Evolutionary conservation across 2,888 invertebrate species (phyloP).

Genomic region (Agrotis ipsilon): DNA sequence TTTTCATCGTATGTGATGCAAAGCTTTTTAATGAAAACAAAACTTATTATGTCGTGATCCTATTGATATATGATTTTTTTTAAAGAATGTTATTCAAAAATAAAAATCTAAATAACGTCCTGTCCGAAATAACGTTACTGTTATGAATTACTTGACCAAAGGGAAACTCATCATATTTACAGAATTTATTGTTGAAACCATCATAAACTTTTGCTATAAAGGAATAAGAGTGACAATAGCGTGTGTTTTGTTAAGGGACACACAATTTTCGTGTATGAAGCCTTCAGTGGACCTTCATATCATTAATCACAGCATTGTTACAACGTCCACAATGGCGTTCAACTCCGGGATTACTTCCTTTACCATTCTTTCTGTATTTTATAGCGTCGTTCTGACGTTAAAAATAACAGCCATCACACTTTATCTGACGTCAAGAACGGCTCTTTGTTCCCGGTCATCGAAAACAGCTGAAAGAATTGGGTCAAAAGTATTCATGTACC

Average conservation of each 20-base stretch:
- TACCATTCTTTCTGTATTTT: conserved; percentile 64
- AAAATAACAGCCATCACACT: conserved; percentile 67
- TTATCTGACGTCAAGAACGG: conserved; percentile 57
- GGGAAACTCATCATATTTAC: conserved; percentile 33
- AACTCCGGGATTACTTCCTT: conserved; percentile 64
- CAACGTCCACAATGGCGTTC: conserved; percentile 67
- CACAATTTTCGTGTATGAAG: conserved; percentile 53
- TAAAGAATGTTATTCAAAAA: conserved; percentile 7
- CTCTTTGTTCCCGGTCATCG: conserved; percentile 68
- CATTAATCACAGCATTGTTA: conserved; percentile 77
- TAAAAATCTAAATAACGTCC: conserved; percentile 14
- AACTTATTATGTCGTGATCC: no score
- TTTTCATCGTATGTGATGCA: no score
- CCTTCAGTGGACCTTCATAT: conserved; percentile 59
- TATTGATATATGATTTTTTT: background rate
- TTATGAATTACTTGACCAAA: conserved; percentile 25
- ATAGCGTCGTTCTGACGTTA: conserved; percentile 60
- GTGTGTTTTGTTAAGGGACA: conserved; percentile 42
- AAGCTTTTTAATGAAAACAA: no score
- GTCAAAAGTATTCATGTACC: conserved; percentile 45
- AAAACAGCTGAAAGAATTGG: conserved; percentile 58
- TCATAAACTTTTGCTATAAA: conserved; percentile 38
- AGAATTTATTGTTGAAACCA: conserved; percentile 23
- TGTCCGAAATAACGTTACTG: conserved; percentile 29
- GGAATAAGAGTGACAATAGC: conserved; percentile 57